These are phyloP conservation scores for Pyrrhia umbra DNA, from an alignment of 2,888 invertebrate species.

Conservation along the genomic window DNA sequence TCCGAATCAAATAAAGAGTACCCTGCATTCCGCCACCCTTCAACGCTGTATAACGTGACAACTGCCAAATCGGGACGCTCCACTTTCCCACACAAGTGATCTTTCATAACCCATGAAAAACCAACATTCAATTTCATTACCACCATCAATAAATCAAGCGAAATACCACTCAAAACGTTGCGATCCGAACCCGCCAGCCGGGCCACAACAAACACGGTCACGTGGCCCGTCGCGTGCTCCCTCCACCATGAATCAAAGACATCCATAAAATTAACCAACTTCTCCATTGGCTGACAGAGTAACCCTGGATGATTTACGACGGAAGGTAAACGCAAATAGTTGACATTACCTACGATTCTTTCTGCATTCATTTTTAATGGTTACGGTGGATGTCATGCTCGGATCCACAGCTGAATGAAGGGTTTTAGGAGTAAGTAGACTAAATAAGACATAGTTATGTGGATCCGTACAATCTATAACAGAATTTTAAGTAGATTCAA, in stretches of 20 bases:
- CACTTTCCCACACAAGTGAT: background rate
- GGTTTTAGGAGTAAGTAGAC: constrained; percentile 8
- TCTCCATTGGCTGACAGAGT: constrained; percentile 32
- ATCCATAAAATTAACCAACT: constrained; percentile 59
- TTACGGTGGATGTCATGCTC: constrained; percentile 35
- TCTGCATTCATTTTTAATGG: constrained; percentile 45
- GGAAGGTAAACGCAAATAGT: constrained; percentile 46
- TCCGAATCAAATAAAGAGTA: background rate
- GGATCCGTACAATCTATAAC: background rate
- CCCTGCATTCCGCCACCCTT: background rate
- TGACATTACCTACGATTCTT: constrained; percentile 44
- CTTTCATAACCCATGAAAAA: constrained; percentile 17
- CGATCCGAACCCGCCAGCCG: constrained; percentile 9
- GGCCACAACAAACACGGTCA: constrained; percentile 45
- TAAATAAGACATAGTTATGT: background rate
- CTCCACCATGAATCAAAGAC: constrained; percentile 38
- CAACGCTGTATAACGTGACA: background rate
- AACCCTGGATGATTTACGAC: constrained; percentile 38
- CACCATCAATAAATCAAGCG: constrained; percentile 19
- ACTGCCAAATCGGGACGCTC: background rate
- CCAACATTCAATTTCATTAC: constrained; percentile 26
- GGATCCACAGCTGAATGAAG: constrained; percentile 19
- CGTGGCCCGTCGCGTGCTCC: constrained; percentile 58
- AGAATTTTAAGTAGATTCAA: too few relatives aligned
- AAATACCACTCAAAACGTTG: constrained; percentile 22